phyloP scores from a whole-genome alignment of 1,140 invertebrate genomes.

The Euwallacea similis region DNA sequence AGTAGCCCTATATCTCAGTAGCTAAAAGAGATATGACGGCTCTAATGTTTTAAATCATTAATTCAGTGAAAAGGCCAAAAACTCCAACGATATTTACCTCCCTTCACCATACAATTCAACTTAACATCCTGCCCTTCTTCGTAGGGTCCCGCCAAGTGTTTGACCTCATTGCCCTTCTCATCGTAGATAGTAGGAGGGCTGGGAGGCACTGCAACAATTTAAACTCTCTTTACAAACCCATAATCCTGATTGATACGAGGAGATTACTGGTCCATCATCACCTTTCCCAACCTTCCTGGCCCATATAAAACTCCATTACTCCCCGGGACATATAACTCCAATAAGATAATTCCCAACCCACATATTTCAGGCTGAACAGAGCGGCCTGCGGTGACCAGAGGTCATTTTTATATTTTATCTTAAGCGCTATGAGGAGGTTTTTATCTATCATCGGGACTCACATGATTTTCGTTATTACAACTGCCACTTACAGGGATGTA shows the following conservation, averaged over 20 bases:
- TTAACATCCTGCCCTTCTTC: constrained; percentile 79
- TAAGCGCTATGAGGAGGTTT: constrained; percentile 19
- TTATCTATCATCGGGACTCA: constrained; percentile 30
- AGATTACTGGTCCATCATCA: too few relatives aligned
- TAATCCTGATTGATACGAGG: background rate
- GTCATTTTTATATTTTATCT: constrained; percentile 30
- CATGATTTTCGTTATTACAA: constrained; percentile 34
- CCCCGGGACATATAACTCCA: constrained; percentile 11
- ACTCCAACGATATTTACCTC: constrained; percentile 64
- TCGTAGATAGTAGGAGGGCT: constrained; percentile 79
- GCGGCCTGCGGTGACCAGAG: constrained; percentile 2
- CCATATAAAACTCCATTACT: background rate
- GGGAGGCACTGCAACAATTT: constrained; percentile 73
- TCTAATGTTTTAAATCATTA: too few relatives aligned
- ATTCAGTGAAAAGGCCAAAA: too few relatives aligned
- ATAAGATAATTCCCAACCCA: constrained; percentile 21
- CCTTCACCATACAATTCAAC: constrained; percentile 79
- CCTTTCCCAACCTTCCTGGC: background rate
- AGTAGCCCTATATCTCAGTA: too few relatives aligned
- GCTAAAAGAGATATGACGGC: too few relatives aligned
- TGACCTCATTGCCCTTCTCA: constrained; percentile 71
- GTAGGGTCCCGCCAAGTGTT: constrained; percentile 77
- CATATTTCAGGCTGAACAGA: constrained; percentile 23
- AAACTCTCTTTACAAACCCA: background rate
- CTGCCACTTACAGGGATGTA: constrained; percentile 18